Percentiles rank a stretch among this genome's conserved stretches.
phyloP scores from a whole-genome alignment of 2,888 invertebrate species.

The Tanytarsus gracilentus region DNA sequence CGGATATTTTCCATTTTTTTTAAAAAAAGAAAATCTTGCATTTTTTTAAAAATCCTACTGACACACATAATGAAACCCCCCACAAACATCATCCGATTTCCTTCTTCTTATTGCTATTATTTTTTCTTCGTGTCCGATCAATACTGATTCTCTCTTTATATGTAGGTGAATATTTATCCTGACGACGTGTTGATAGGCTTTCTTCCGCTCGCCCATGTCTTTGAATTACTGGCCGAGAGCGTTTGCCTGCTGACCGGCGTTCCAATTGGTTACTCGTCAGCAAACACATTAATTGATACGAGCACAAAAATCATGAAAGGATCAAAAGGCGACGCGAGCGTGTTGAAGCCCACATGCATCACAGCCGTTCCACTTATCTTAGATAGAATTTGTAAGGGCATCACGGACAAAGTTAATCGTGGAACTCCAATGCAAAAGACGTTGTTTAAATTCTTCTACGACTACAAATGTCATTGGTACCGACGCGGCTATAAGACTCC shows the following conservation, averaged over 20 bases:
- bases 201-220: conserved; percentile 93
- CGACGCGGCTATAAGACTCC: conserved; percentile 76
- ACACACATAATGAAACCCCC: no score
- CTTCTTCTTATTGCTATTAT: no score
- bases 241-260: conserved; percentile 77
- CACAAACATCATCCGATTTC: no score
- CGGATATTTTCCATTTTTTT: no score
- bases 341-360: conserved; percentile 86
- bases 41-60: no score
- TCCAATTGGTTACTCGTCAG: conserved; percentile 92
- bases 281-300: conserved; percentile 82
- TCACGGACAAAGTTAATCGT: conserved; percentile 85
- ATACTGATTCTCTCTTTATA: no score
- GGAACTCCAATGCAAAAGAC: conserved; percentile 70
- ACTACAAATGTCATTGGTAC: conserved; percentile 83
- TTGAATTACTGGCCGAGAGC: conserved; percentile 87
- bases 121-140: no score
- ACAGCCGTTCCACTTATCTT: conserved; percentile 96
- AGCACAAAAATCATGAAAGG: conserved; percentile 95
- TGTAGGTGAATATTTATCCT: conserved; percentile 47
- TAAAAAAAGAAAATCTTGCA: no score
- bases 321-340: conserved; percentile 86
- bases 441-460: conserved; percentile 88
- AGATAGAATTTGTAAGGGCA: conserved; percentile 94
- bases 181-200: conserved; percentile 88